Percentiles rank a stretch among this genome's conserved stretches.
These are phyloP conservation scores for Erythrocercus mccallii DNA, from an alignment of 2,113 vertebrate species.

Conservation along the genomic window DNA sequence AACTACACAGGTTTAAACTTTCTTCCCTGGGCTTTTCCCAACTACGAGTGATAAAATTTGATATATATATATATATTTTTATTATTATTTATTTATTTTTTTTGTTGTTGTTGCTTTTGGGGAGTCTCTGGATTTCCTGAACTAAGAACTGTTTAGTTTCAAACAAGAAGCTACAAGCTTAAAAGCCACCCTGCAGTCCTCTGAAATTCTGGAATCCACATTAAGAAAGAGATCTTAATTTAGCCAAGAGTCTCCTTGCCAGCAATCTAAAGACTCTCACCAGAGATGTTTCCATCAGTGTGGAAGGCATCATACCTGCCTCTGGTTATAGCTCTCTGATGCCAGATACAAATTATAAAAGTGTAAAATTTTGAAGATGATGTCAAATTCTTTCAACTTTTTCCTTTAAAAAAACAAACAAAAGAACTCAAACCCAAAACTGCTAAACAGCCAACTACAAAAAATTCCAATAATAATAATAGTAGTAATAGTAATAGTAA, in stretches of 20 bases:
- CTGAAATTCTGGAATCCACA: background rate
- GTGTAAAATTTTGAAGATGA: background rate
- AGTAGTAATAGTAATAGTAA: no score
- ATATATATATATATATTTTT: no score
- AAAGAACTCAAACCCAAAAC: no score
- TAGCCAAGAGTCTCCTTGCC: background rate
- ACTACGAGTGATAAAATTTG: background rate
- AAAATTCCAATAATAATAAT: background rate
- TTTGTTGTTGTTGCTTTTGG: background rate
- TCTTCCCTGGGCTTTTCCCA: background rate
- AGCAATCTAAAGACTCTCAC: background rate
- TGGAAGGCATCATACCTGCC: background rate
- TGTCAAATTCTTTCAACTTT: background rate
- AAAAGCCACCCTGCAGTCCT: background rate
- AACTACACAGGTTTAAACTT: background rate
- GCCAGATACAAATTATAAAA: background rate
- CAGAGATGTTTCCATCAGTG: background rate
- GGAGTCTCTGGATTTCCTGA: background rate
- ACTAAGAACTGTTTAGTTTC: background rate
- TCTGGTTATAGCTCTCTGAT: background rate
- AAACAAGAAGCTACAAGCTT: background rate
- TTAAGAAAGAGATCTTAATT: background rate
- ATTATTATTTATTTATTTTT: no score
- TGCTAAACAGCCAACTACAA: background rate
- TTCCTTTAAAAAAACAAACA: background rate